Base-by-base conservation (phyloP, 2,113 vertebrate species). In the Stegastes partitus region DNA sequence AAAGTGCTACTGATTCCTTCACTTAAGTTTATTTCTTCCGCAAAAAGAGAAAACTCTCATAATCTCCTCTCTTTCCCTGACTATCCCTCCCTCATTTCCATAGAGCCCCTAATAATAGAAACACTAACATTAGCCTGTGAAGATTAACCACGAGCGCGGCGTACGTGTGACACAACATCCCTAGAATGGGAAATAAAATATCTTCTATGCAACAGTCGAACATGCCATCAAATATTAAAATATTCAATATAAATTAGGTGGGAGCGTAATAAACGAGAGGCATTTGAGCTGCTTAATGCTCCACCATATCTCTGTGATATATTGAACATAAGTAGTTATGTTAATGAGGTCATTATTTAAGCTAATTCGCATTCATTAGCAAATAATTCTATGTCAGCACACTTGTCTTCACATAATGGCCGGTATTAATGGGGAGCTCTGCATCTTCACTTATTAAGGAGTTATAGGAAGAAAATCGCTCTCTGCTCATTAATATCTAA, bases 271-370 rank as follows among this genome's bases (percentile, higher is more conserved):
- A 77, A 88, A 91, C 21, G 74, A 73, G 85, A 73, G 75, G 59
- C 88, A 89, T 80, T 90, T 90, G 77, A 84, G 79, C 83, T 82
- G 77, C 83, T 83, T 83, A 79, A 85, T 83, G 86, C 74, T 68
- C 68, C 81, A 31, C 54, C 73, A 66, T 77, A 83, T 87, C 85
- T 49, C 47, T n/a, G 68, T 90, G 91, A 92, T 91, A 51, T 87
- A 92, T 87, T 71, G 82, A 74, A 84, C 73, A 73, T 75, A 84
- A 85, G 84, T 86, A 87, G 73, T 87, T 87, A 77, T 92, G 87
- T 74, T 89, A 92, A 92, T 90, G 83, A 88, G 88, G 80, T 84
- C 83, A 90, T 92, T 88, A 82, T 89, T 91, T 89, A 91, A 88
- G 80, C 80, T 87, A 81, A 91, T 89, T 90, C 63, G 1, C 88